A percentile compares a stretch with the other conserved stretches of the same genome.
These are phyloP conservation scores for Spisula subtruncata DNA, from an alignment of 2,888 invertebrate species.

Conservation along the genomic window DNA sequence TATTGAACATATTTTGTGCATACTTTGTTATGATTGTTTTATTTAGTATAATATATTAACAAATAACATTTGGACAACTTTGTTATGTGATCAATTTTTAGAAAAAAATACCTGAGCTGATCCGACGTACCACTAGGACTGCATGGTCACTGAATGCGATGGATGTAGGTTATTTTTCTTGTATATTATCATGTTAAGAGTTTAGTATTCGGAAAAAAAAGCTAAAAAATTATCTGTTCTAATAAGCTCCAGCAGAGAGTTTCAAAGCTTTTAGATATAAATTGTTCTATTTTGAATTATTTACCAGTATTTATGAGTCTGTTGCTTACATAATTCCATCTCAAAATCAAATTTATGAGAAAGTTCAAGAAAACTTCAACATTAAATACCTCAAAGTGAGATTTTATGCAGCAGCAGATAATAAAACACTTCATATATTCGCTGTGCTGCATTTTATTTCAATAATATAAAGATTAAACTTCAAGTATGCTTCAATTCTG, in stretches of 20 bases:
- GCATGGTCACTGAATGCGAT: no score
- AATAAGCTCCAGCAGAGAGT: no score
- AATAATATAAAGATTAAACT: neutral
- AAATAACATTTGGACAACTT: neutral
- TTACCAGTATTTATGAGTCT: no score
- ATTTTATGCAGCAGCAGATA: neutral
- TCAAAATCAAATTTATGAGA: slow-evolving; percentile 15
- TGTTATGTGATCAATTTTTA: no score
- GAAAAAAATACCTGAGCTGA: no score
- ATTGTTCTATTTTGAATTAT: no score
- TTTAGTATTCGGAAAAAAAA: no score
- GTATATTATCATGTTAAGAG: no score
- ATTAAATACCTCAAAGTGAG: slow-evolving; percentile 1
- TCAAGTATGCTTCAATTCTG: neutral
- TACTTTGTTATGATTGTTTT: neutral
- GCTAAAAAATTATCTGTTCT: no score
- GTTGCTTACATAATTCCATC: neutral
- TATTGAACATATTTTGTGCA: neutral
- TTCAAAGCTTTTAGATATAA: no score
- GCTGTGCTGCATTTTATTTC: neutral
- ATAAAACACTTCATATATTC: neutral
- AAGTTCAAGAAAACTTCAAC: neutral
- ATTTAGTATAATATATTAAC: neutral
- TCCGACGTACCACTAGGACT: no score
- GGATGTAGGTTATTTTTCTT: no score